A percentile compares a stretch with the other conserved stretches of the same genome.
These are phyloP conservation scores for Drosophila parthenogenetica DNA, from an alignment of 2,888 invertebrate genomes.

Conservation along the genomic window DNA sequence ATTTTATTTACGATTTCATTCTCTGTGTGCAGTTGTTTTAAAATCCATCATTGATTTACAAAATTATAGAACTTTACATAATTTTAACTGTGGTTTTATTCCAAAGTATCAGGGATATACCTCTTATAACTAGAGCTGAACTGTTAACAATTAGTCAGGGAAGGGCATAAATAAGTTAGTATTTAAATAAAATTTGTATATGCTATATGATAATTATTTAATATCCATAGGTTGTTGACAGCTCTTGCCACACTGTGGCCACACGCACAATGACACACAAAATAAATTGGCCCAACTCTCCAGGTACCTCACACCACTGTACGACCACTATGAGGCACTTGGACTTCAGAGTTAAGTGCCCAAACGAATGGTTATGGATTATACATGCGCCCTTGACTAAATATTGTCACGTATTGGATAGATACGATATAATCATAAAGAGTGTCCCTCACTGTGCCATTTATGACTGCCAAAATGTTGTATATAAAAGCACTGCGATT, in stretches of 20 bases:
- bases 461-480: conserved; percentile 55
- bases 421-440: conserved; percentile 47
- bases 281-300: background rate
- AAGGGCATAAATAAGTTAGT: no score
- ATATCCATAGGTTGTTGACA: background rate
- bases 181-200: no score
- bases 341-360: conserved; percentile 61
- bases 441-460: conserved; percentile 66
- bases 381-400: conserved; percentile 68
- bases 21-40: no score
- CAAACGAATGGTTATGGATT: conserved; percentile 54
- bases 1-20: no score
- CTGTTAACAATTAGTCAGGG: no score
- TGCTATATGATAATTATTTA: no score
- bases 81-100: no score
- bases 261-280: background rate
- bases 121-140: no score
- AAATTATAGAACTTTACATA: no score
- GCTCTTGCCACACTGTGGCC: conserved; percentile 13
- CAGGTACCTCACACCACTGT: conserved; percentile 25
- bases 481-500: conserved; percentile 60
- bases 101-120: no score
- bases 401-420: conserved; percentile 72
- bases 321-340: conserved; percentile 4
- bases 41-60: no score